Percentiles rank a stretch among this genome's conserved stretches.
phyloP scores from a whole-genome alignment of 1,140 invertebrate species.

The Venustaconcha ellipsiformis region DNA sequence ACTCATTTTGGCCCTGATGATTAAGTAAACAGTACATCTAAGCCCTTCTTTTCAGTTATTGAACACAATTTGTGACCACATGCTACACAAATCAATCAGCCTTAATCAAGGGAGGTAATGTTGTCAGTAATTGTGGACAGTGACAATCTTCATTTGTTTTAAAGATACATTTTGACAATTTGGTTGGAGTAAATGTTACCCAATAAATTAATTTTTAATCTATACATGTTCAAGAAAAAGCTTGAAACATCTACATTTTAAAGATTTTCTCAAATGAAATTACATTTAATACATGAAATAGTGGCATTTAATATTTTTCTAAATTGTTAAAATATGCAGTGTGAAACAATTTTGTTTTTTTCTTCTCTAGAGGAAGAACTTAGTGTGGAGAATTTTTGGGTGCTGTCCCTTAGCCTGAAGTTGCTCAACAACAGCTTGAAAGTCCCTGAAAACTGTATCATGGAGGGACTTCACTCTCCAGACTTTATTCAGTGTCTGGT shows the following conservation, averaged over 20 bases:
- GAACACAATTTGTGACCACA: no score
- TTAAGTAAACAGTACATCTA: no score
- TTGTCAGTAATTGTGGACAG: no score
- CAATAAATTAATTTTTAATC: no score
- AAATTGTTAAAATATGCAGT: background rate
- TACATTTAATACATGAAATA: background rate
- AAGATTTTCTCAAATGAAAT: background rate
- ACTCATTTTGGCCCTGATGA: no score
- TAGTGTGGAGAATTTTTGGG: constrained; percentile 61
- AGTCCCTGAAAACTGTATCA: constrained; percentile 20
- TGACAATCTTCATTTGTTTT: background rate
- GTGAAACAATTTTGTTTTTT: background rate
- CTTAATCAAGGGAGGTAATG: no score
- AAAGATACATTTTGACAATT: background rate
- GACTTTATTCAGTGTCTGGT: constrained; percentile 65
- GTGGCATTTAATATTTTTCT: background rate
- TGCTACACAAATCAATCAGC: no score
- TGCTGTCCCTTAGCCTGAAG: constrained; percentile 63
- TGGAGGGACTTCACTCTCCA: constrained; percentile 48
- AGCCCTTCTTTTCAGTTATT: no score
- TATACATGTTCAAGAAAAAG: no score
- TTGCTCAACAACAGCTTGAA: constrained; percentile 57
- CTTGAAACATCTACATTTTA: no score
- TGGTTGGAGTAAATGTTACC: no score
- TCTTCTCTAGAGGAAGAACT: constrained; percentile 45